phyloP scores from a whole-genome alignment of 2,113 vertebrate species.

The Sporophila hypoxantha region DNA sequence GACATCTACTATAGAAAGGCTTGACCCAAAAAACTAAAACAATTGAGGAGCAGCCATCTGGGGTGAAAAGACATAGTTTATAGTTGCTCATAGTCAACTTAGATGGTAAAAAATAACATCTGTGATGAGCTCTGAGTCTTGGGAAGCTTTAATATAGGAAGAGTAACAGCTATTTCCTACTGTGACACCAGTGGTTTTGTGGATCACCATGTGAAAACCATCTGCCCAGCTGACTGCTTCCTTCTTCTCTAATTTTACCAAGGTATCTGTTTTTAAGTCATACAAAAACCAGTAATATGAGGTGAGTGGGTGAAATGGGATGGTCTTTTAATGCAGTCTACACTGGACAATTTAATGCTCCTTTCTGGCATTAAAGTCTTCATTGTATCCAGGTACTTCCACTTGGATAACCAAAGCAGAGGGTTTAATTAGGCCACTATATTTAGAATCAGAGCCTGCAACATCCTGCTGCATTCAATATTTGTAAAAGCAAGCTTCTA shows the following conservation, averaged over 20 bases:
- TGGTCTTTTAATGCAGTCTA: not conserved
- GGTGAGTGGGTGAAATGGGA: not conserved
- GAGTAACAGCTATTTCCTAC: not conserved
- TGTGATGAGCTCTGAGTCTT: not conserved
- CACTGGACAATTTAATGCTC: not conserved
- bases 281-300: not conserved
- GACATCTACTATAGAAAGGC: not conserved
- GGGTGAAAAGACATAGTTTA: constrained; percentile 14
- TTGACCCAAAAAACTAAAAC: constrained; percentile 27
- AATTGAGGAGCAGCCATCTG: constrained; percentile 29
- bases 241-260: not conserved
- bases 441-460: constrained; percentile 10
- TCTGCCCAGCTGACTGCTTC: not conserved
- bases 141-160: not conserved
- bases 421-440: constrained; percentile 19
- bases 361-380: not conserved
- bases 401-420: constrained; percentile 4
- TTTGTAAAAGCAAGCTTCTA: not conserved
- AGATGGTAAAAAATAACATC: not conserved
- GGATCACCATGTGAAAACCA: not conserved
- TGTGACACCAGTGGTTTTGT: not conserved
- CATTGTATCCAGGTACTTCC: constrained; percentile 17
- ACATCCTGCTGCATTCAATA: not conserved
- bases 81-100: not conserved
- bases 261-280: not conserved